phyloP scores from a whole-genome alignment of 2,888 invertebrate genomes.

The Rhimphoctona megacephalus region DNA sequence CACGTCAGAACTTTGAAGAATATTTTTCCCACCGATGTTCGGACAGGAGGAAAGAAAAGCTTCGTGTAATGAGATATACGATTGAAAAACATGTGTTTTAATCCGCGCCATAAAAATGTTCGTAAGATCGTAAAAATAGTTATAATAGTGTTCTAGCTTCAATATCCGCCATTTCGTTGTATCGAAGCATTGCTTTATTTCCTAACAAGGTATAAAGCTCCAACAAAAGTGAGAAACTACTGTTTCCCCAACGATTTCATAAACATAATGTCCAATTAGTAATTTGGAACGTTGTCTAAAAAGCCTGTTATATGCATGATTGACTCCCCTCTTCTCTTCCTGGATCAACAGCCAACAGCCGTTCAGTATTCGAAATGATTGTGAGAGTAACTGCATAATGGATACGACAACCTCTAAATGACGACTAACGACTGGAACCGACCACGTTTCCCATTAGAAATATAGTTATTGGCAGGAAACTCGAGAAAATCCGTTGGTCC shows the following conservation, averaged over 20 bases:
- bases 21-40: constrained; percentile 52
- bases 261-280: not conserved
- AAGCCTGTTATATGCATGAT: not conserved
- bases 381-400: not conserved
- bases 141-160: not conserved
- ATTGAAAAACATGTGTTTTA: constrained; percentile 34
- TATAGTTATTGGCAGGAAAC: constrained; percentile 46
- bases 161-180: too few relatives aligned
- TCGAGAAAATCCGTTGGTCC: not conserved
- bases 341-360: not conserved
- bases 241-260: not conserved
- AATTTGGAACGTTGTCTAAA: not conserved
- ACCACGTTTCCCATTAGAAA: constrained; percentile 21
- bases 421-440: not conserved
- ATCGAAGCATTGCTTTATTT: not conserved
- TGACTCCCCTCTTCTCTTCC: not conserved
- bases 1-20: constrained; percentile 35
- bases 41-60: not conserved
- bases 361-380: not conserved
- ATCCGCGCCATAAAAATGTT: not conserved
- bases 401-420: not conserved
- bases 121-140: not conserved
- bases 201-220: not conserved
- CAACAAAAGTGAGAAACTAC: not conserved
- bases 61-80: not conserved